Conservation (phyloP, 2,113 vertebrate species). For the Leptobrachium ailaonicum region DNA sequence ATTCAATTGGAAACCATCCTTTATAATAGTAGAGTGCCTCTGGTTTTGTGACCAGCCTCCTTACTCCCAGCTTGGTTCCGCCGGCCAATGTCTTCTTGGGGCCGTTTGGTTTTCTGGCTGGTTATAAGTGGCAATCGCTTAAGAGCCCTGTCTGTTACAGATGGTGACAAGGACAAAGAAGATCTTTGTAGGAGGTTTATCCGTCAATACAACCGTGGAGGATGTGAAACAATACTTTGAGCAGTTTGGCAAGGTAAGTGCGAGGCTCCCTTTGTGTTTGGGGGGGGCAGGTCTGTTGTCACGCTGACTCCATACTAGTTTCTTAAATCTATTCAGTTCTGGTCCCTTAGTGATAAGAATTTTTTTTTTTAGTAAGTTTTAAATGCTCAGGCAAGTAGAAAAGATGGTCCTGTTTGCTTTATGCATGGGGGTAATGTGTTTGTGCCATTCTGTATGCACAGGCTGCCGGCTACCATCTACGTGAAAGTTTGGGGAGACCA, state of each 20-base stretch:
- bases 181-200: slow-evolving; percentile 97
- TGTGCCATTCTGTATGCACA: background rate
- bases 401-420: background rate
- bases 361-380: too few relatives aligned
- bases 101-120: background rate
- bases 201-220: slow-evolving; percentile 96
- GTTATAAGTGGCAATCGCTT: background rate
- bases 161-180: slow-evolving; percentile 99
- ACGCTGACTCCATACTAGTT: too few relatives aligned
- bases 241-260: slow-evolving; percentile 96
- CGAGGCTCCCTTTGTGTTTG: background rate
- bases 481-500: slow-evolving; percentile 23
- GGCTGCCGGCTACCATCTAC: background rate
- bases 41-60: background rate
- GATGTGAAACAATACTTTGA: slow-evolving; percentile 98
- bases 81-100: slow-evolving; percentile 7
- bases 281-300: too few relatives aligned
- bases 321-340: too few relatives aligned
- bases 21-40: background rate
- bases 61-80: background rate
- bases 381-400: too few relatives aligned
- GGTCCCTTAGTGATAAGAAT: too few relatives aligned
- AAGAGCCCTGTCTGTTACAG: slow-evolving; percentile 66
- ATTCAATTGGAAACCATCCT: background rate
- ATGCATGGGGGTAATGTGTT: background rate